A percentile compares a stretch with the other conserved stretches of the same genome.
phyloP scores from a whole-genome alignment of 2,888 invertebrate species.

The Melanargia galathea region DNA sequence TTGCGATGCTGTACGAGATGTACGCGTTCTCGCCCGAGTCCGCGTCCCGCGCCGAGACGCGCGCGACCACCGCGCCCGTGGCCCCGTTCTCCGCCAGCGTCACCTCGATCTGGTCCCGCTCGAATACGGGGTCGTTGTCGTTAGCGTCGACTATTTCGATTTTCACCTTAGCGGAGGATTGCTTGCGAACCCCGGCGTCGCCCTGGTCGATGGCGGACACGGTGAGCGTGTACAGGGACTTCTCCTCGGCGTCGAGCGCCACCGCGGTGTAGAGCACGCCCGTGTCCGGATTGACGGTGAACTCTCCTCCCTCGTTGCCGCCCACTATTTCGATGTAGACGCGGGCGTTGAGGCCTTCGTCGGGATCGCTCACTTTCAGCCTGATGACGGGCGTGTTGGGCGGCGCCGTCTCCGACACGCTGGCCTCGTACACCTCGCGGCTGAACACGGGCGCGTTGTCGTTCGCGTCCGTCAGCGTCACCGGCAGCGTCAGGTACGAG shows the following conservation, averaged over 20 bases:
- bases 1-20: slow-evolving; percentile 96
- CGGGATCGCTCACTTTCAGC: slow-evolving; percentile 92
- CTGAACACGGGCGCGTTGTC: slow-evolving; percentile 95
- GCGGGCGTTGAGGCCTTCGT: slow-evolving; percentile 91
- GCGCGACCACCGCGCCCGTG: slow-evolving; percentile 91
- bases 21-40: slow-evolving; percentile 98
- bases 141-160: slow-evolving; percentile 95
- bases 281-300: slow-evolving; percentile 92
- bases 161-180: slow-evolving; percentile 95
- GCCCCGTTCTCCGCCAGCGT: slow-evolving; percentile 93
- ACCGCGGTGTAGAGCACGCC: slow-evolving; percentile 94
- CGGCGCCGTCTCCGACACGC: slow-evolving; percentile 94
- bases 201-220: slow-evolving; percentile 95
- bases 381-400: slow-evolving; percentile 93
- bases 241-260: slow-evolving; percentile 91
- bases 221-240: slow-evolving; percentile 92
- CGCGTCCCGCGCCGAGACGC: slow-evolving; percentile 92
- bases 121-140: slow-evolving; percentile 96
- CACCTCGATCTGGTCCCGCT: slow-evolving; percentile 86
- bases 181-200: slow-evolving; percentile 90
- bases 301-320: slow-evolving; percentile 95
- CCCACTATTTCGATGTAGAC: slow-evolving; percentile 94
- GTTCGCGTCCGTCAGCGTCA: slow-evolving; percentile 90
- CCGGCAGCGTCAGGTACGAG: slow-evolving; percentile 90
- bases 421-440: slow-evolving; percentile 92